Base-by-base conservation (phyloP, 2,797 vertebrate species). In the Siniperca scherzeri region DNA sequence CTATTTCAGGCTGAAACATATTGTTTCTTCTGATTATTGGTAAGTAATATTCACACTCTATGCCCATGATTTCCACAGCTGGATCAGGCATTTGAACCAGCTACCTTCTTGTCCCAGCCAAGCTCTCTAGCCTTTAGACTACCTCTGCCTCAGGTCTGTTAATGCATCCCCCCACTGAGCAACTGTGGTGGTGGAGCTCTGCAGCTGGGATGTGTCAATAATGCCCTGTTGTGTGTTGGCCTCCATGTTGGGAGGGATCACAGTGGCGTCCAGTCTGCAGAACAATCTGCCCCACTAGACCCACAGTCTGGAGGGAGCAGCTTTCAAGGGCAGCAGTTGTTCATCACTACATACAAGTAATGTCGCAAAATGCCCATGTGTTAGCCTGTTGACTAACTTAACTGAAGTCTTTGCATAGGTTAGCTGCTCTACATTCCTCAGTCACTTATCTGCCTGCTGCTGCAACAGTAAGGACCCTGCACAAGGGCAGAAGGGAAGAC, bases 321-420 rank as follows among this genome's bases (percentile, higher is more conserved):
- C 80, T 86, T 89, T 93, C 87, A 89, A 89, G 87, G 85, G 74
- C 92, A 92, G 85, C 95, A 95, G 95, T 94, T 94, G 93, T 92
- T 92, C 78, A n/a, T 59, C 33, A 33, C 79, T 69, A 64, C 70
- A 46, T 75, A 74, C 70, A 83, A 64, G 75, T 68, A 55, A 82
- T 80, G 85, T 72, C 27, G 10, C 44, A 56, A 87, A 87, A 82
- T 86, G 74, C 74, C 90, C 91, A 87, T 89, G 85, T 90, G 91
- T 88, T 87, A 38, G 76, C 74, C 73, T 75, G 88, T 83, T 89
- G 89, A 93, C 84, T 74, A 66, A 81, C 83, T 84, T 66, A 78
- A 83, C 64, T 72, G 79, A 77, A 73, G 83, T 81, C 84, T 75
- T 81, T 57, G 83, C 88, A 89, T 92, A 75, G 66, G 84, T 80